Percentiles rank a stretch among this genome's conserved stretches.
Conservation (phyloP, 2,888 invertebrate species). For the Noctua janthina region DNA sequence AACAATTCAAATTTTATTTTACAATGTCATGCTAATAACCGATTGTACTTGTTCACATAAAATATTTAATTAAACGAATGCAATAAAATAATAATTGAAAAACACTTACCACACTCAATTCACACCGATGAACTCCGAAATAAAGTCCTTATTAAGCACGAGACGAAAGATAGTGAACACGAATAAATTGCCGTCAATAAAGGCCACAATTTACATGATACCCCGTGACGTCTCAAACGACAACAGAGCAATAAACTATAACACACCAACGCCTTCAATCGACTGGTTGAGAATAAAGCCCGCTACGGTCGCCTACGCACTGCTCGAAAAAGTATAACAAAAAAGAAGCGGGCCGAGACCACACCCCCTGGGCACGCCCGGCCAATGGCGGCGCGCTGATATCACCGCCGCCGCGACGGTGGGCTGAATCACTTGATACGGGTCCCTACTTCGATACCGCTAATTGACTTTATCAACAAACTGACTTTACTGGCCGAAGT, state of each 20-base stretch:
- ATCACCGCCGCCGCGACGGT: conserved; percentile 82
- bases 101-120: conserved; percentile 76
- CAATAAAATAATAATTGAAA: conserved; percentile 62
- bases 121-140: conserved; percentile 77
- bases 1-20: conserved; percentile 16
- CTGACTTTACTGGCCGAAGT: conserved; percentile 89
- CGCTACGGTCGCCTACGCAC: conserved; percentile 86
- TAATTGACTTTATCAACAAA: conserved; percentile 91
- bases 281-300: conserved; percentile 88
- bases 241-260: conserved; percentile 88
- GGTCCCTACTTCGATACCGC: conserved; percentile 89
- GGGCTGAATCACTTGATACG: conserved; percentile 88
- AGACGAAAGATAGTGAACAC: conserved; percentile 78
- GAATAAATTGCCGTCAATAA: conserved; percentile 78
- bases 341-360: conserved; percentile 85
- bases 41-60: conserved; percentile 23
- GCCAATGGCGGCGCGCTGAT: conserved; percentile 83
- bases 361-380: conserved; percentile 85
- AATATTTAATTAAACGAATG: conserved; percentile 34
- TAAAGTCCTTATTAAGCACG: conserved; percentile 83
- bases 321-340: conserved; percentile 83
- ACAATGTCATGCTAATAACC: conserved; percentile 11
- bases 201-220: conserved; percentile 86
- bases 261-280: conserved; percentile 89
- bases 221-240: conserved; percentile 80